phyloP scores from a whole-genome alignment of 2,797 vertebrate genomes.

The Botia almorhae region DNA sequence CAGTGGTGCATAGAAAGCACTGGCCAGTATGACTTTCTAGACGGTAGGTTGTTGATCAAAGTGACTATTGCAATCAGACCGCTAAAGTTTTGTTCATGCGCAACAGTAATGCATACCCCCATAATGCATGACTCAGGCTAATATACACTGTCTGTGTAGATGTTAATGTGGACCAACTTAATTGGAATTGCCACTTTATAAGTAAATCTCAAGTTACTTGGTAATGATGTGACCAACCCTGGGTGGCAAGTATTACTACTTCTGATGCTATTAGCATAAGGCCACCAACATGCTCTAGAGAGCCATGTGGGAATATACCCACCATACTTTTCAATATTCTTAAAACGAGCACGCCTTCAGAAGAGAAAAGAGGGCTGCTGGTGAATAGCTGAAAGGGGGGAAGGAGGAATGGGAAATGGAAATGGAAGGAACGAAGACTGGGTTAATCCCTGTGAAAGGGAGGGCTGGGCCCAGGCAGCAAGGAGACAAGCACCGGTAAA shows the following conservation, averaged over 20 bases:
- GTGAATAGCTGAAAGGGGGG: slow-evolving; percentile 83
- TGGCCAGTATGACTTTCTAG: neutral
- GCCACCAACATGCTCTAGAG: slow-evolving; percentile 66
- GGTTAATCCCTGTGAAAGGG: slow-evolving; percentile 87
- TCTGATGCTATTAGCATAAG: slow-evolving; percentile 58
- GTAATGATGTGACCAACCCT: slow-evolving; percentile 49
- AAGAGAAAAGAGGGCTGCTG: slow-evolving; percentile 78
- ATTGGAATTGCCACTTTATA: slow-evolving; percentile 53
- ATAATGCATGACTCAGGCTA: slow-evolving; percentile 15
- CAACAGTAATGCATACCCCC: neutral
- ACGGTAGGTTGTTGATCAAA: neutral
- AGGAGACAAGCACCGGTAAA: slow-evolving; percentile 86
- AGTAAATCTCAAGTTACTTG: slow-evolving; percentile 45
- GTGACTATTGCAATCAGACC: neutral
- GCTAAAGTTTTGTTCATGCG: neutral
- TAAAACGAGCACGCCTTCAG: slow-evolving; percentile 76
- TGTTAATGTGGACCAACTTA: slow-evolving; percentile 34
- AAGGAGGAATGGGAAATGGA: slow-evolving; percentile 49
- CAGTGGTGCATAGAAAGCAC: no score
- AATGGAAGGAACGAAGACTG: slow-evolving; percentile 72
- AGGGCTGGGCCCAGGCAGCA: slow-evolving; percentile 82
- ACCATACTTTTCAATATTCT: slow-evolving; percentile 71
- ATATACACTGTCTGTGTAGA: slow-evolving; percentile 22
- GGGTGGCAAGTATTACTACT: slow-evolving; percentile 56
- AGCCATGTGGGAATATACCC: slow-evolving; percentile 77